These are phyloP conservation scores for Hoplostethus atlanticus DNA, from an alignment of 2,797 vertebrate species.

Conservation along the genomic window DNA sequence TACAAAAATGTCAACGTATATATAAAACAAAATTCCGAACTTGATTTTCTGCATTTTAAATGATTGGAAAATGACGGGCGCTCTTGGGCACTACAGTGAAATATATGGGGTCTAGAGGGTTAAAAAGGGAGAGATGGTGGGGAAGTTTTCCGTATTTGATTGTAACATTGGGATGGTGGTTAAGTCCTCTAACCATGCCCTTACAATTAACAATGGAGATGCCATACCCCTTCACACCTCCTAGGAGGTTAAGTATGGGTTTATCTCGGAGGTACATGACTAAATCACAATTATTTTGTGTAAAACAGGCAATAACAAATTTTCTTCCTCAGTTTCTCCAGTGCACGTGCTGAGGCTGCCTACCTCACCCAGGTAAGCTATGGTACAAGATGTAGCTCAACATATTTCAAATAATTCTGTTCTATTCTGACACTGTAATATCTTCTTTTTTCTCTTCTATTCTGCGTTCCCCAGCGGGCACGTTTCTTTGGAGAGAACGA, in stretches of 20 bases:
- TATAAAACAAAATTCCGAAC: no score
- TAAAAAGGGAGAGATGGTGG: not conserved
- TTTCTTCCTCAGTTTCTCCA: slow-evolving; percentile 80
- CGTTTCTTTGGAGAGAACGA: slow-evolving; percentile 93
- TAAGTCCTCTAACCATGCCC: no score
- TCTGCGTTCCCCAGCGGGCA: slow-evolving; percentile 80
- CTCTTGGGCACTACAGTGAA: no score
- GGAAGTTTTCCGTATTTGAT: not conserved
- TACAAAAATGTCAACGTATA: no score
- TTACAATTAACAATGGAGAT: no score
- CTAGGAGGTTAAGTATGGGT: no score
- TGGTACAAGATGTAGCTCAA: not conserved
- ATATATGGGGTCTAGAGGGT: no score
- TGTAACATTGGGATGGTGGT: no score
- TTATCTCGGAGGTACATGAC: not conserved
- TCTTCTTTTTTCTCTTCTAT: not conserved
- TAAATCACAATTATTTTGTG: not conserved
- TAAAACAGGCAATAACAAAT: not conserved
- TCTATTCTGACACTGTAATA: not conserved
- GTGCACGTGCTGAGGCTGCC: slow-evolving; percentile 88
- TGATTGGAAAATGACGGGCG: no score
- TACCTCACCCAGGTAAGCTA: slow-evolving; percentile 88
- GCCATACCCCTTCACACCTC: no score
- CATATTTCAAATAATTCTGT: not conserved
- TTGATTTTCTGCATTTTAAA: no score